Evolutionary conservation across 2,113 vertebrate genomes (phyloP).

Genomic region (Kryptolebias marmoratus): DNA sequence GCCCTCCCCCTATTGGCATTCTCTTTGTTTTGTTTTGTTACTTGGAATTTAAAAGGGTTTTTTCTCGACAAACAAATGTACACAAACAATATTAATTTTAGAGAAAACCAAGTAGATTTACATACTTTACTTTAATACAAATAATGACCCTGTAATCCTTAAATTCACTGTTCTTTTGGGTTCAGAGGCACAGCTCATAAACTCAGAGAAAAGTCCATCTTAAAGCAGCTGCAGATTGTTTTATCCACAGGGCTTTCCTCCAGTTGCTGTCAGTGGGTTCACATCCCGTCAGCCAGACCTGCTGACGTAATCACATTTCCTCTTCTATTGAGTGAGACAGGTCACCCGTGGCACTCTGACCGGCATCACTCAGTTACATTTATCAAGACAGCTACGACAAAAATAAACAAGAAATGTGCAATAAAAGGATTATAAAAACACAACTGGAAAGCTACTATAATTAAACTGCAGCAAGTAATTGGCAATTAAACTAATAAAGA

Average conservation of each 20-base stretch:
- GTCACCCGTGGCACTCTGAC: constrained; percentile 58
- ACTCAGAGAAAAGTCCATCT: neutral
- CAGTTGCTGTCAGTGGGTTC: constrained; percentile 58
- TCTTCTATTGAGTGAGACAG: constrained; percentile 61
- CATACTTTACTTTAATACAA: neutral
- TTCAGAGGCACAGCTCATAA: neutral
- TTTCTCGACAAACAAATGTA: too few species aligned
- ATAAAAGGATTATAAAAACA: constrained; percentile 17
- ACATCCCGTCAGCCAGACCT: constrained; percentile 48
- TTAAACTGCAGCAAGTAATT: neutral
- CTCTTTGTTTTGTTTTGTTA: neutral
- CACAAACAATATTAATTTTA: neutral
- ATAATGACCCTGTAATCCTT: neutral
- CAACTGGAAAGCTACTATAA: neutral
- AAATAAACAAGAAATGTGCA: constrained; percentile 19
- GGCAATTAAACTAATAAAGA: neutral
- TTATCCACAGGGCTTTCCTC: constrained; percentile 34
- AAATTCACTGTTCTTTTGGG: too few species aligned
- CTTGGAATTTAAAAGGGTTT: too few species aligned
- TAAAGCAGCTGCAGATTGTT: constrained; percentile 29
- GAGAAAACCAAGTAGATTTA: neutral
- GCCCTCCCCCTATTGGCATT: neutral
- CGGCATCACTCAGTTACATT: constrained; percentile 41
- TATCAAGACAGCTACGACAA: constrained; percentile 33
- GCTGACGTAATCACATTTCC: constrained; percentile 60